Conservation (phyloP, 2,113 vertebrate species). For the Proteles cristata region DNA sequence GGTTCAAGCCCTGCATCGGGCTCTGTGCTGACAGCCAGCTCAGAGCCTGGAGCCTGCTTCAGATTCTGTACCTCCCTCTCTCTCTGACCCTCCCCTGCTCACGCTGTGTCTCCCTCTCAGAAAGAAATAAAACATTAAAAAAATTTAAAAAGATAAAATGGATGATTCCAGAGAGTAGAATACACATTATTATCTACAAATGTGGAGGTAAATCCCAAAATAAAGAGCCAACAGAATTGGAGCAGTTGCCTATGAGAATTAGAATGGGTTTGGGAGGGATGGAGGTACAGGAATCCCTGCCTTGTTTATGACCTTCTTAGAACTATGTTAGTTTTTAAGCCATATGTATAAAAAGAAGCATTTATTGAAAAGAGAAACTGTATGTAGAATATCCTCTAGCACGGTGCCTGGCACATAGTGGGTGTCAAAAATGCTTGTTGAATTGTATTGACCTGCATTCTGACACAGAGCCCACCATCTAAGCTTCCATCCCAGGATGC, state of each 20-base stretch:
- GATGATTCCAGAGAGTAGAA: neutral
- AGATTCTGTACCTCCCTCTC: too few species aligned
- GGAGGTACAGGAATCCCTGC: rapidly evolving
- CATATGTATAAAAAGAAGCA: neutral
- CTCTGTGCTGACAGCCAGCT: too few species aligned
- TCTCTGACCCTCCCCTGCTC: too few species aligned
- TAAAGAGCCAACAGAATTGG: neutral
- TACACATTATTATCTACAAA: neutral
- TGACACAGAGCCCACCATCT: neutral
- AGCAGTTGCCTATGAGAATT: neutral
- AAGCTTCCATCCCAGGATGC: neutral
- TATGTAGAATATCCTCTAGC: neutral
- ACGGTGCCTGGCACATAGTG: neutral
- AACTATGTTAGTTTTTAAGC: neutral
- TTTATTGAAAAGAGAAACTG: neutral
- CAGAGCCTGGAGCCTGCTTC: too few species aligned
- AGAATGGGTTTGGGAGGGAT: neutral
- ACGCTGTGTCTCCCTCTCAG: too few species aligned
- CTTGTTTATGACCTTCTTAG: neutral
- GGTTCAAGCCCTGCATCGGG: too few species aligned
- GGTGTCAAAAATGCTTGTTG: neutral
- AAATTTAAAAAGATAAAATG: neutral
- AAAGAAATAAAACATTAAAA: too few species aligned
- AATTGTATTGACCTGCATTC: neutral
- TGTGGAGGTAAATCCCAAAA: neutral